Conservation (phyloP, 2,888 invertebrate species). For the Teleiodes luculella region DNA sequence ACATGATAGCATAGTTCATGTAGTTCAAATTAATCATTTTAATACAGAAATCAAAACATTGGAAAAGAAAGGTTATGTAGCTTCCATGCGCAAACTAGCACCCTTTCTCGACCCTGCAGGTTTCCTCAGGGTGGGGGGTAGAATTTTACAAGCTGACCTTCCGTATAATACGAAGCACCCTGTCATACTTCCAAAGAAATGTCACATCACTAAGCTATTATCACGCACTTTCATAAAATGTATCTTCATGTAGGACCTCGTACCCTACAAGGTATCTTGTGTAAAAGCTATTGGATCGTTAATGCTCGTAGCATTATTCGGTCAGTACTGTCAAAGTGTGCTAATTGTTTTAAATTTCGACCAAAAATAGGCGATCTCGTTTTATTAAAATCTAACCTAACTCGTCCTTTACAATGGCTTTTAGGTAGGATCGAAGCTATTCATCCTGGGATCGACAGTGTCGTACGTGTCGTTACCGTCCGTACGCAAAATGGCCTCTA, state of each 20-base stretch:
- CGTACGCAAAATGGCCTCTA: background rate
- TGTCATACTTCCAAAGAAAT: no score
- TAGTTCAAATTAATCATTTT: no score
- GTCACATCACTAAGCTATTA: no score
- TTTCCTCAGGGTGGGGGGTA: no score
- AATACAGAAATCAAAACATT: no score
- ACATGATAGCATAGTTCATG: no score
- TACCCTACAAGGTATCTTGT: no score
- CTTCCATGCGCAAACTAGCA: no score
- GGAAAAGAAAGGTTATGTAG: no score
- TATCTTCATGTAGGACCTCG: background rate
- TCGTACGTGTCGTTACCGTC: slow-evolving; percentile 1
- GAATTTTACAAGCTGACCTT: no score
- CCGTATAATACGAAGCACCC: no score
- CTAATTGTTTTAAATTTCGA: background rate
- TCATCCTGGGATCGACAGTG: background rate
- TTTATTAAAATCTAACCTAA: background rate
- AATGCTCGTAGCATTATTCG: background rate
- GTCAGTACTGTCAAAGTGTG: background rate
- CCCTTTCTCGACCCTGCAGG: no score
- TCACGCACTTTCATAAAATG: background rate
- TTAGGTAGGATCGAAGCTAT: background rate
- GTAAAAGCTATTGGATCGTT: background rate
- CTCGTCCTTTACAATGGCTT: slow-evolving; percentile 1
- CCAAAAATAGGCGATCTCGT: slow-evolving; percentile 16